Base-by-base conservation (phyloP, 1,140 invertebrate species). In the Vanessa atalanta region DNA sequence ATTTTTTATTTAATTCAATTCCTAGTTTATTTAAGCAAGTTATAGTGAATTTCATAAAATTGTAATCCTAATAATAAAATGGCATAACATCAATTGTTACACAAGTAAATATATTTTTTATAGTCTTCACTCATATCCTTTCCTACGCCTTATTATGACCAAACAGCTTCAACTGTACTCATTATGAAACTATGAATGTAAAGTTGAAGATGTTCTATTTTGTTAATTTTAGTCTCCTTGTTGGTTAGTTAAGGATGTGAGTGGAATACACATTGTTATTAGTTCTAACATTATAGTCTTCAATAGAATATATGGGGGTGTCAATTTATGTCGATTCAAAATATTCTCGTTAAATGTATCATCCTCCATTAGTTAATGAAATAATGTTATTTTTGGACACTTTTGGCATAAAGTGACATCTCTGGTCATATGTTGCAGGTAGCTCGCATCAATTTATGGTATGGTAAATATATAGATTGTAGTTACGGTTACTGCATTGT, bases 401-500 rank as follows among this genome's bases (percentile, higher is more conserved):
- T n/a, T 67, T 55, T 65, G 37, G 51, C 48, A 55, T 74, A 74
- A 64, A 68, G 15, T 69, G 50, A 65, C 65, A 63, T 14, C 57
- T 57, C 53, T 23, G 20, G 13, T 73, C 53, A 14, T 67, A 55
- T 72, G 57, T 74, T 60, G 73, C 70, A 65, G 67, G 68, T 78
- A 79, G 78, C 73, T 78, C 70, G 61, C 78, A 75, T 77, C 75
- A 75, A 84, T 82, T 79, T 79, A 84, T 85, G 83, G 77, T 82
- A 53, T 53, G 53, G 15, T 82, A 79, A 80, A 77, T 86, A 61
- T 67, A 74, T 79, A 81, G 75, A 69, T 57, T 47, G 72, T 77
- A 81, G 79, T 65, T 63, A 81, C 79, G 80, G 82, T 88, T 90
- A 85, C 73, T 86, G 84, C 75, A 76, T 89, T 89, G 87, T 90